Percentiles rank a stretch among this genome's conserved stretches.
Conservation (phyloP, 2,113 vertebrate species). For the Potamarius usumacintae region DNA sequence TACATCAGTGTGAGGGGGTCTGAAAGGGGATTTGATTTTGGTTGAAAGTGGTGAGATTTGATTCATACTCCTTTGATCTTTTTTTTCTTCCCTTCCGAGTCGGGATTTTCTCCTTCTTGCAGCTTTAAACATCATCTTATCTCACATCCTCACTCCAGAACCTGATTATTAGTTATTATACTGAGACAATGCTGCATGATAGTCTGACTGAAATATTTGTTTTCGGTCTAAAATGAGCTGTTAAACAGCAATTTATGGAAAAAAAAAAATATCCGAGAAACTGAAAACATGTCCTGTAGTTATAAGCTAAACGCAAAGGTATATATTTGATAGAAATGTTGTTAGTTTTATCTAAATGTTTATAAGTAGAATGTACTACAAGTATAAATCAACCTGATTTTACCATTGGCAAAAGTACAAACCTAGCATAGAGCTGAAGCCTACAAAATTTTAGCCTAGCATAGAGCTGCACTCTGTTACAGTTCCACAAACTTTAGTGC, state of each 20-base stretch:
- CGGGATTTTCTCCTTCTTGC: not conserved
- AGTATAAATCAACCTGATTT: not conserved
- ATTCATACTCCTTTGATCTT: not conserved
- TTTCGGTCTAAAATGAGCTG: not conserved
- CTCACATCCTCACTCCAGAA: too few relatives aligned
- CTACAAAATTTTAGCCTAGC: not conserved
- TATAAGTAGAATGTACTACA: not conserved
- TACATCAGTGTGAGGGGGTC: not conserved
- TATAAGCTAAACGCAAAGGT: not conserved
- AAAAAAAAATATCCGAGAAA: too few relatives aligned
- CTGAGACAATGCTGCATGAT: not conserved
- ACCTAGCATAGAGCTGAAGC: not conserved
- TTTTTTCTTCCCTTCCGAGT: not conserved
- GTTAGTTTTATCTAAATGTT: not conserved
- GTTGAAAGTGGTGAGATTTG: not conserved
- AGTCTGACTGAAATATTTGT: not conserved
- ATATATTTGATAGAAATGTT: not conserved
- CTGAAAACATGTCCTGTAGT: not conserved
- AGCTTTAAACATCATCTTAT: not conserved
- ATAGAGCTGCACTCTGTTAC: not conserved
- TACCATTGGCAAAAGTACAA: not conserved
- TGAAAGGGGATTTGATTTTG: not conserved
- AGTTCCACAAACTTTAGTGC: not conserved
- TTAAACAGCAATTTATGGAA: not conserved
- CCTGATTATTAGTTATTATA: not conserved